Evolutionary conservation across 2,113 vertebrate species (phyloP).

Genomic region (Leptocoma aspasia): DNA sequence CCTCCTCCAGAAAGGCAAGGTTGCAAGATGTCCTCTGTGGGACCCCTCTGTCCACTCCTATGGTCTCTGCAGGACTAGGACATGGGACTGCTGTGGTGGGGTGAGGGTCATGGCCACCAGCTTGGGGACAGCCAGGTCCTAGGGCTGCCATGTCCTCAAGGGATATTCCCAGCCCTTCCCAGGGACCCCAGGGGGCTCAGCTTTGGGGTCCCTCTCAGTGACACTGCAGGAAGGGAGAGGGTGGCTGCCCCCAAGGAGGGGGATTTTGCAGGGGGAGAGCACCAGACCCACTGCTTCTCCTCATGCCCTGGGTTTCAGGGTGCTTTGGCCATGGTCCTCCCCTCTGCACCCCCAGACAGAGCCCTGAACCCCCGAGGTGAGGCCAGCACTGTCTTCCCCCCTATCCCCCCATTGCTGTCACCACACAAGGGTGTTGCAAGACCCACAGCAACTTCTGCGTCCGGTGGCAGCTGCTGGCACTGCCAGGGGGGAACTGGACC

Average conservation of each 20-base stretch:
- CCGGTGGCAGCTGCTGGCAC: background rate
- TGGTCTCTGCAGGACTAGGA: background rate
- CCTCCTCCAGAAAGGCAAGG: background rate
- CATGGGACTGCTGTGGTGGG: accelerated
- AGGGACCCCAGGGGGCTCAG: accelerated
- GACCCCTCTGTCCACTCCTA: background rate
- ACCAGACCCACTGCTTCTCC: background rate
- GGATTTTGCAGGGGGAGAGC: too few relatives aligned
- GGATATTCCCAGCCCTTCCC: background rate
- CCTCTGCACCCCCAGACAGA: background rate
- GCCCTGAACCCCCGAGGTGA: background rate
- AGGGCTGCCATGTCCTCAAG: background rate
- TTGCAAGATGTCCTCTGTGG: background rate
- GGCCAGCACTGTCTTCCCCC: background rate
- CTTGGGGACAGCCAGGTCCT: background rate
- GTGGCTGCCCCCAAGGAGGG: background rate
- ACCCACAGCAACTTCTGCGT: background rate
- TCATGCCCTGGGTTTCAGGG: accelerated
- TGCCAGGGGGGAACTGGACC: background rate
- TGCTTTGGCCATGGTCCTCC: accelerated
- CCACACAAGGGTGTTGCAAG: background rate
- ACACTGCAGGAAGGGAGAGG: background rate
- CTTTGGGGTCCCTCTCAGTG: background rate
- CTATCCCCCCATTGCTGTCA: accelerated
- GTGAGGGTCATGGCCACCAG: background rate